A percentile compares a stretch with the other conserved stretches of the same genome.
These are phyloP conservation scores for Cydia strobilella DNA, from an alignment of 1,140 invertebrate genomes.

Conservation along the genomic window DNA sequence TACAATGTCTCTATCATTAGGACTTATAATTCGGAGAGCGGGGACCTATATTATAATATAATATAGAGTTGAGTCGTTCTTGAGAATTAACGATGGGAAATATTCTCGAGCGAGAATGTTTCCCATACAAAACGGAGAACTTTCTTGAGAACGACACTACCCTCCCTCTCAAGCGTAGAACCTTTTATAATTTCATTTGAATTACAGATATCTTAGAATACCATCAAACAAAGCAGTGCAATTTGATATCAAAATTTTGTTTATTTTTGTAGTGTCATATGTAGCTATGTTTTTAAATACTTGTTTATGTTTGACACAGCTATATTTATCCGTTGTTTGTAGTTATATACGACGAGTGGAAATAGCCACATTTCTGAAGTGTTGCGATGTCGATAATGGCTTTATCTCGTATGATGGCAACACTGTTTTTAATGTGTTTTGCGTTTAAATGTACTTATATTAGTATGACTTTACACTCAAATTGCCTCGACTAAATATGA, in stretches of 20 bases:
- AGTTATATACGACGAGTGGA: background rate
- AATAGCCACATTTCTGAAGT: conserved; percentile 1
- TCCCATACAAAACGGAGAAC: no score
- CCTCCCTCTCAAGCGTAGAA: no score
- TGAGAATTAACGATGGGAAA: no score
- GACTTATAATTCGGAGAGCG: no score
- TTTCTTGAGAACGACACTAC: no score
- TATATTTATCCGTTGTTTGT: conserved; percentile 1
- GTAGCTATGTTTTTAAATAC: background rate
- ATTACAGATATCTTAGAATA: background rate
- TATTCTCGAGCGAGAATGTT: no score
- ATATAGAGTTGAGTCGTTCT: no score
- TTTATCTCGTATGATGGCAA: background rate
- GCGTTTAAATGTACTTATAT: background rate
- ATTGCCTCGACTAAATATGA: no score
- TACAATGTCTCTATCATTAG: no score
- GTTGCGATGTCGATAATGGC: background rate
- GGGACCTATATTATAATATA: no score
- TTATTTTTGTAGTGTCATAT: background rate
- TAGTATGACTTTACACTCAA: no score
- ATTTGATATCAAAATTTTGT: background rate
- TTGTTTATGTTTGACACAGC: background rate
- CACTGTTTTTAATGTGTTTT: background rate
- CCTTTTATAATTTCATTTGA: no score
- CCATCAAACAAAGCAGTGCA: background rate